Percentiles rank a stretch among this genome's conserved stretches.
These are phyloP conservation scores for Acromyrmex charruanus DNA, from an alignment of 1,140 invertebrate species.

Conservation along the genomic window DNA sequence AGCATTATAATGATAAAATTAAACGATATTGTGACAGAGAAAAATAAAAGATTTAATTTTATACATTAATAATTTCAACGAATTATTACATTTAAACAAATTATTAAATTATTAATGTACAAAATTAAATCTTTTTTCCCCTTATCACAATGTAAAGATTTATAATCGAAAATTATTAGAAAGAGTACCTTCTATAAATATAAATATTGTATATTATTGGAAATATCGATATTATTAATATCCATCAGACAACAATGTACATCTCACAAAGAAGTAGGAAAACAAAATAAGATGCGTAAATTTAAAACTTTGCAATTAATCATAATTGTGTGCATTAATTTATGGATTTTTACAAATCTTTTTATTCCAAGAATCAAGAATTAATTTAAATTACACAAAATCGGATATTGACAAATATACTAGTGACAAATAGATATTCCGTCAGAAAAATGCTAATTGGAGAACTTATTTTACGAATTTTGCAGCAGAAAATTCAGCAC, in stretches of 20 bases:
- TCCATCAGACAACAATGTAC: neutral
- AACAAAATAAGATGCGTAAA: neutral
- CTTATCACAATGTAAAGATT: too few relatives aligned
- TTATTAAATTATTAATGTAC: neutral
- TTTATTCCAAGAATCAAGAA: neutral
- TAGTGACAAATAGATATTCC: neutral
- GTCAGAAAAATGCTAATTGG: conserved; percentile 15
- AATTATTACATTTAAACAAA: neutral
- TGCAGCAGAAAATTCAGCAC: conserved; percentile 15
- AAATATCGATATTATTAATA: conserved; percentile 7
- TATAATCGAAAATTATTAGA: too few relatives aligned
- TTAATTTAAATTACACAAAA: neutral
- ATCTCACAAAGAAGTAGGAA: neutral
- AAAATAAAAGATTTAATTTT: too few relatives aligned
- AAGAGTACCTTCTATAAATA: neutral
- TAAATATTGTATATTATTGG: neutral
- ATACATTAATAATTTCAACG: too few relatives aligned
- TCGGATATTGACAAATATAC: neutral
- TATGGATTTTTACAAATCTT: neutral
- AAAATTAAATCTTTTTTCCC: neutral
- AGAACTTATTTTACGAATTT: neutral
- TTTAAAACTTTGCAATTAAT: neutral
- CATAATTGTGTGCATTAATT: neutral
- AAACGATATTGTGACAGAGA: neutral
- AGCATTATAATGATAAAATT: conserved; percentile 1